A percentile compares a stretch with the other conserved stretches of the same genome.
Evolutionary conservation across 2,113 vertebrate genomes (phyloP).

Genomic region (Solea senegalensis): DNA sequence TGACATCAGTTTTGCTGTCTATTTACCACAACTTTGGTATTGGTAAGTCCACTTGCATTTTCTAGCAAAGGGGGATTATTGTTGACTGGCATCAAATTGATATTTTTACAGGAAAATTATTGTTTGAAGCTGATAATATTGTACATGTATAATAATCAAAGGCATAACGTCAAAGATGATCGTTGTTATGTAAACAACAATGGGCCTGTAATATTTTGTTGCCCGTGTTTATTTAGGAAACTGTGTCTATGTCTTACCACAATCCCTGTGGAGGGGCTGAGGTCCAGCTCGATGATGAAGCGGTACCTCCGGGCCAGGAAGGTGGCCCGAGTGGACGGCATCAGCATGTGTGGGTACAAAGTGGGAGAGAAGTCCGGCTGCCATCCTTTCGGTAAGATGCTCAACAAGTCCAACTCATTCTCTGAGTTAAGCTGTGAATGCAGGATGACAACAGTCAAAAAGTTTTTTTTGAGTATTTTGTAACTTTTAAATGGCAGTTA

Average conservation of each 20-base stretch:
- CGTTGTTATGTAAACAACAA: too few species aligned
- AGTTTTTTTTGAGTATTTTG: too few species aligned
- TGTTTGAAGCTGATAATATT: too few species aligned
- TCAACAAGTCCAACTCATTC: slow-evolving; percentile 91
- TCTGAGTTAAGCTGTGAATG: slow-evolving; percentile 84
- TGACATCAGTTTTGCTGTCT: too few species aligned
- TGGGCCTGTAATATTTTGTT: background rate
- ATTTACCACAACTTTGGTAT: too few species aligned
- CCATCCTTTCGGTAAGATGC: slow-evolving; percentile 93
- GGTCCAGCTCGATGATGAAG: slow-evolving; percentile 95
- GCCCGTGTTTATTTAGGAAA: background rate
- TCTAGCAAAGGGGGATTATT: too few species aligned
- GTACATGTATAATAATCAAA: too few species aligned
- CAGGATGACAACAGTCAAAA: slow-evolving; percentile 1
- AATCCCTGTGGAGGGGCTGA: slow-evolving; percentile 97
- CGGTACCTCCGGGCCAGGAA: slow-evolving; percentile 96
- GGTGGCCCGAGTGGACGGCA: slow-evolving; percentile 91
- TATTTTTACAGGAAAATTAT: too few species aligned
- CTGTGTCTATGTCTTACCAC: slow-evolving; percentile 85
- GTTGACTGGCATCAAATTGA: too few species aligned
- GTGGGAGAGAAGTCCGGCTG: slow-evolving; percentile 84
- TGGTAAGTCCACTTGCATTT: too few species aligned
- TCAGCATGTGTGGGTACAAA: slow-evolving; percentile 84
- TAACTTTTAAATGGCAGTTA: too few species aligned
- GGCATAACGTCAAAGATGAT: too few species aligned